Conservation (phyloP, 2,113 vertebrate species). For the Erythrolamprus reginae region DNA sequence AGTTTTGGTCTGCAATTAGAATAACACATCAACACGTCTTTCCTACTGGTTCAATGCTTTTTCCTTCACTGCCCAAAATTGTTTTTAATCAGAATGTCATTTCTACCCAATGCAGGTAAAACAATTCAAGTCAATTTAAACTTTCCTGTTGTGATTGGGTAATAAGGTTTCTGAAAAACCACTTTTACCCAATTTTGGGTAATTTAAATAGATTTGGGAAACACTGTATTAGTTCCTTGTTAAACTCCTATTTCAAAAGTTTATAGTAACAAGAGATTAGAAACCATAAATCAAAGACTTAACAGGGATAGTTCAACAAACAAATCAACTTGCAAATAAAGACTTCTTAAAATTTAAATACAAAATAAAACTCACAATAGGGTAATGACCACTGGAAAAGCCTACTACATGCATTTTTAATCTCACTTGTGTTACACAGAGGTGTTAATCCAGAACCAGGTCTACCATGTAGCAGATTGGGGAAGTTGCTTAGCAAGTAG, state of each 20-base stretch:
- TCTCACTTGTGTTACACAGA: not conserved
- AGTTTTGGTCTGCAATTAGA: not conserved
- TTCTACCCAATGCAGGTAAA: not conserved
- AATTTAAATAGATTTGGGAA: not conserved
- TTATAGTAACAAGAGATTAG: not conserved
- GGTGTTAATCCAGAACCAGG: not conserved
- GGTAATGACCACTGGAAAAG: not conserved
- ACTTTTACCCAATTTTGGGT: not conserved
- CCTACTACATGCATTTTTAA: not conserved
- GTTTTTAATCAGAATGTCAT: not conserved
- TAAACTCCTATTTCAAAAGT: not conserved
- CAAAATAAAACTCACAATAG: not conserved
- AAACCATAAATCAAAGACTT: not conserved
- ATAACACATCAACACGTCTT: not conserved
- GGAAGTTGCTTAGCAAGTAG: not conserved
- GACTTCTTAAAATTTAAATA: not conserved
- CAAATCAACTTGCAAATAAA: constrained; percentile 3
- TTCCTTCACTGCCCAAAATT: not conserved
- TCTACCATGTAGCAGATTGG: not conserved
- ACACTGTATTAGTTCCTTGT: not conserved
- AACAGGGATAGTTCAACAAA: not conserved
- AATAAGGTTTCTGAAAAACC: not conserved
- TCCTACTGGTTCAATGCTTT: not conserved
- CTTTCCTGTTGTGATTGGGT: not conserved
- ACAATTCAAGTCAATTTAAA: not conserved